Conservation (phyloP, 2,797 vertebrate genomes). For the Echiichthys vipera region DNA sequence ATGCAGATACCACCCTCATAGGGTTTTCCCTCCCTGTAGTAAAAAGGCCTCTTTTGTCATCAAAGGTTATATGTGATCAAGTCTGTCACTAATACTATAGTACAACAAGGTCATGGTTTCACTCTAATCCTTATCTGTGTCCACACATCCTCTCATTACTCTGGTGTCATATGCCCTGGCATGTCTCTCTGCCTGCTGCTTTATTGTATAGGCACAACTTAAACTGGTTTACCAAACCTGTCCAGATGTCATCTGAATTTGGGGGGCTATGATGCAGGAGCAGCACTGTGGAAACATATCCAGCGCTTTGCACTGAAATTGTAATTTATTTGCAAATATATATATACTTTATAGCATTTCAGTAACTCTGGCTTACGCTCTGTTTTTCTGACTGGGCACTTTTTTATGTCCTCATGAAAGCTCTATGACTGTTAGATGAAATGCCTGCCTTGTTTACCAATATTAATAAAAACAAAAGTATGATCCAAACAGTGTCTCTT, state of each 20-base stretch:
- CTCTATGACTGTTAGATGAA: conserved; percentile 11
- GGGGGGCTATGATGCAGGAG: background rate
- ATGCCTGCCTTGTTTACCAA: conserved; percentile 1
- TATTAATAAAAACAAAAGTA: conserved; percentile 18
- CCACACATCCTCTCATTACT: conserved; percentile 41
- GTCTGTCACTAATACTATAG: conserved; percentile 56
- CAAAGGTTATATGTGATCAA: conserved; percentile 57
- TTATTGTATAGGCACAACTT: conserved; percentile 24
- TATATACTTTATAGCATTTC: conserved; percentile 15
- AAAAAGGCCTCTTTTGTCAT: conserved; percentile 62
- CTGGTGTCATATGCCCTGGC: conserved; percentile 36
- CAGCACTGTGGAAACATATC: conserved; percentile 5
- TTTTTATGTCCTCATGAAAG: conserved; percentile 31
- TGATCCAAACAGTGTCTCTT: conserved; percentile 11
- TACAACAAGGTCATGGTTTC: conserved; percentile 59
- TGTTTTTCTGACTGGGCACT: background rate
- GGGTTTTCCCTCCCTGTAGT: conserved; percentile 63
- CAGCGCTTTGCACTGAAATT: background rate
- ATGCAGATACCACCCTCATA: conserved; percentile 18
- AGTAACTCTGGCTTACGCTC: conserved; percentile 10
- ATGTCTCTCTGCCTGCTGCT: conserved; percentile 22
- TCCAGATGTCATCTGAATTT: conserved; percentile 12
- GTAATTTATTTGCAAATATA: conserved; percentile 19
- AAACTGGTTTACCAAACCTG: conserved; percentile 7
- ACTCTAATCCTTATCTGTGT: conserved; percentile 45